Evolutionary conservation across 2,797 vertebrate genomes (phyloP), one percentile per base, ranked within the genome.

Genomic region (Anguilla pacifica): DNA sequence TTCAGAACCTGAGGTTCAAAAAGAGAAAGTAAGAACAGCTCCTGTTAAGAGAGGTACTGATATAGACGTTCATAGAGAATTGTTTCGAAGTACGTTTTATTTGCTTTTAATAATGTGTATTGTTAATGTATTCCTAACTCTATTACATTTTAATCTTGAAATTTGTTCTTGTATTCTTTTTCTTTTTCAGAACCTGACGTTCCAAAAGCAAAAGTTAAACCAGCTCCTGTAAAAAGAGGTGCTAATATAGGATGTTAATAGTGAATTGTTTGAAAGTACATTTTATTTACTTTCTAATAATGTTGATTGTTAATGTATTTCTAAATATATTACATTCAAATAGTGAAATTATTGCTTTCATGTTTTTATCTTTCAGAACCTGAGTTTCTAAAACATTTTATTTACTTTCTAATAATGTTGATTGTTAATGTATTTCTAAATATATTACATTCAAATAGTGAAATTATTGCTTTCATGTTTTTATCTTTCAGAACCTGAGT

Each of bases 11-110:
- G 51, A 51, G 51, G 61, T 67, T 81, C 77, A 43, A 35, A 81
- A 81, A 81, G 77, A 49, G 19, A 81, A 51, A 28, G 43, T 39
- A 39, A 39, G 39, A 39, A 2, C 39, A 49, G 22, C 39, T 25
- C 77, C 43, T 49, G 43, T 81, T 22, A 25, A 25, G 77, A 81
- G 49, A 81, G 77, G 77, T 81, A 77, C 72, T 77, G 13, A 77
- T 39, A 53, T 39, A 13, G 15, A 15, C 11, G 13, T 57, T 13
- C 0, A 57, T 57, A 15, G 55, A 15, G 11, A 19, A 57, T 57
- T 57, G 15, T 17, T 2, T 13, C 1, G 15, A 67, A 25, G 19
- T n/a, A 10, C 25, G n/a, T 67, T n/a, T 25, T 67, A 51, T 51
- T 51, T 51, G 51, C 51, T 51, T 17, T 22, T 11, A 22, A 17